Percentiles rank a stretch among this genome's conserved stretches.
phyloP scores from a whole-genome alignment of 2,113 vertebrate genomes.

The Daboia siamensis region DNA sequence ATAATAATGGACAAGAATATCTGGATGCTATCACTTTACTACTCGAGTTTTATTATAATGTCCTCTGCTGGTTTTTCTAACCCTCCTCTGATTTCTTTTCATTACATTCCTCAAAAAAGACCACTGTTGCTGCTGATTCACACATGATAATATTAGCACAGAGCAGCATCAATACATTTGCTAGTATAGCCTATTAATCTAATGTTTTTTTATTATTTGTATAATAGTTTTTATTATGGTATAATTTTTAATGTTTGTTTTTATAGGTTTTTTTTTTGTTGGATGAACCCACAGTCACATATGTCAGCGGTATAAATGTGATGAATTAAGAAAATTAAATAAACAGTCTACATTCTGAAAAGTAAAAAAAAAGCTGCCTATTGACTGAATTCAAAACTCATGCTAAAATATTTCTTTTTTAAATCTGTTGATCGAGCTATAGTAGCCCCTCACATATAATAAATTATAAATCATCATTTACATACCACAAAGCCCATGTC shows the following conservation, averaged over 20 bases:
- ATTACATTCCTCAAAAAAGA: neutral
- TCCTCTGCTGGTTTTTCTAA: neutral
- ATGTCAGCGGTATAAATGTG: neutral
- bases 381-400: neutral
- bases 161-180: neutral
- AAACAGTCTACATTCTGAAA: neutral
- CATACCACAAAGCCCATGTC: neutral
- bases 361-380: neutral
- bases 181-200: neutral
- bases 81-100: neutral
- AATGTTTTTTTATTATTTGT: neutral
- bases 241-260: neutral
- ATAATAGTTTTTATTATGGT: neutral
- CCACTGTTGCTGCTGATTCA: neutral
- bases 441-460: neutral
- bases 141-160: neutral
- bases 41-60: neutral
- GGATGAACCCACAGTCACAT: neutral
- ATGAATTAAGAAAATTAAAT: neutral
- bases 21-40: neutral
- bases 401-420: neutral
- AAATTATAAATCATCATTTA: neutral
- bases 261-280: neutral
- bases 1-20: neutral
- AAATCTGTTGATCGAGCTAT: neutral